These are phyloP conservation scores for Desoria tigrina DNA, from an alignment of 2,888 invertebrate genomes.

Conservation along the genomic window DNA sequence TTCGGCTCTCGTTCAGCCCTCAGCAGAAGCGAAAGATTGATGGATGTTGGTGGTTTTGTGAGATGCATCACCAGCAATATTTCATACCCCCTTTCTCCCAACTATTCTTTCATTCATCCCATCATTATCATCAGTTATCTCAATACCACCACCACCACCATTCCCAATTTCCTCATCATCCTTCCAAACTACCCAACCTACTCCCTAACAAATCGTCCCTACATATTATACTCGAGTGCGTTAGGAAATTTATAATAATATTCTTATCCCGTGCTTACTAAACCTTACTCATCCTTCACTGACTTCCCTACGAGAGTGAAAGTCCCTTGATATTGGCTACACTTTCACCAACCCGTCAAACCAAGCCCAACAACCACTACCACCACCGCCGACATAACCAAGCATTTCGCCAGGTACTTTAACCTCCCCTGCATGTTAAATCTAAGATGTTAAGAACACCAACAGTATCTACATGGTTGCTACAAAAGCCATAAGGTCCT, in stretches of 20 bases:
- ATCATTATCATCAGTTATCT: too few relatives aligned
- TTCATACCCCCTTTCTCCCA: not conserved
- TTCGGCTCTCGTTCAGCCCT: slow-evolving; percentile 3
- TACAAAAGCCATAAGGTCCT: too few relatives aligned
- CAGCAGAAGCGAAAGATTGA: slow-evolving; percentile 48
- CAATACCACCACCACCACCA: not conserved
- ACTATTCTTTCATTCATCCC: not conserved
- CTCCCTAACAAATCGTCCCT: not conserved
- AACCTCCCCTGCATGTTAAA: slow-evolving; percentile 1
- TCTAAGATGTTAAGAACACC: too few relatives aligned
- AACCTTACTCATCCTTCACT: slow-evolving; percentile 13
- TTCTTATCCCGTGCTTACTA: not conserved
- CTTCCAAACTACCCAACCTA: not conserved
- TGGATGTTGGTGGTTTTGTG: slow-evolving; percentile 27
- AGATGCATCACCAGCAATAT: slow-evolving; percentile 6
- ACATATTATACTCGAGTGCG: too few relatives aligned
- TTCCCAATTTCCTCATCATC: slow-evolving; percentile 12
- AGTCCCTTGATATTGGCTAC: not conserved
- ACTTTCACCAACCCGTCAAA: not conserved
- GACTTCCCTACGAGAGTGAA: not conserved
- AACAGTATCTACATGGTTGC: too few relatives aligned
- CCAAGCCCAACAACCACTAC: slow-evolving; percentile 6
- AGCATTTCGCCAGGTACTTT: not conserved
- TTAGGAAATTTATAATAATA: too few relatives aligned
- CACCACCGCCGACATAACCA: too few relatives aligned